Evolutionary conservation across 2,113 vertebrate species (phyloP).

Genomic region (Chionodraco myersi): DNA sequence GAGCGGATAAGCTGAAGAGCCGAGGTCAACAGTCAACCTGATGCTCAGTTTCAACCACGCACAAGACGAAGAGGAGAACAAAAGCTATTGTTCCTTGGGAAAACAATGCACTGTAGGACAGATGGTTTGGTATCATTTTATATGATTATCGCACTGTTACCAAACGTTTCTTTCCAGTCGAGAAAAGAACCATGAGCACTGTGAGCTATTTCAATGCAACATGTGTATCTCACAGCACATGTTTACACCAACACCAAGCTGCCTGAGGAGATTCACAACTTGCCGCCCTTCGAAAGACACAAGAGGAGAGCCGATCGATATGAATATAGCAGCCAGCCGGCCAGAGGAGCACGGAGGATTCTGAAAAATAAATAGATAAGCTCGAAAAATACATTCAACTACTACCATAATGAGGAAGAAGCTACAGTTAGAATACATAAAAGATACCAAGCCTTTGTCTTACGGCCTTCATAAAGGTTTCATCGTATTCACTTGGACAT

Average conservation of each 20-base stretch:
- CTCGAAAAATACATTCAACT: constrained; percentile 21
- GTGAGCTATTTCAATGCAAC: constrained; percentile 40
- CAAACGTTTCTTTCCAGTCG: constrained; percentile 25
- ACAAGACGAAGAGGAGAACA: constrained; percentile 23
- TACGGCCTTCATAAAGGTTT: neutral
- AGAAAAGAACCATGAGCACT: constrained; percentile 35
- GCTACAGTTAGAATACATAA: constrained; percentile 19
- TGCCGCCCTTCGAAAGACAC: constrained; percentile 42
- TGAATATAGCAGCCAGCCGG: constrained; percentile 5
- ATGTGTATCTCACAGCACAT: constrained; percentile 54
- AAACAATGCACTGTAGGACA: constrained; percentile 10
- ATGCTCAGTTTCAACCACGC: constrained; percentile 4
- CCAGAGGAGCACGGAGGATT: constrained; percentile 15
- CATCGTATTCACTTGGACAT: neutral
- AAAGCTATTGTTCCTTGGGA: neutral
- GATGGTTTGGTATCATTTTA: neutral
- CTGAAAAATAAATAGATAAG: constrained; percentile 46
- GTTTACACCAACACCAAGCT: constrained; percentile 26
- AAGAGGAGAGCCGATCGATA: constrained; percentile 58
- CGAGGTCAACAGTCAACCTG: constrained; percentile 45
- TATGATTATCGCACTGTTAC: neutral
- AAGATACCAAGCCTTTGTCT: neutral
- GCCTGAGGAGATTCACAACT: constrained; percentile 44
- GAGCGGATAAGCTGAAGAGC: neutral
- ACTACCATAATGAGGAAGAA: constrained; percentile 18